Evolutionary conservation across 1,140 invertebrate species (phyloP).

Genomic region (Musca domestica): DNA sequence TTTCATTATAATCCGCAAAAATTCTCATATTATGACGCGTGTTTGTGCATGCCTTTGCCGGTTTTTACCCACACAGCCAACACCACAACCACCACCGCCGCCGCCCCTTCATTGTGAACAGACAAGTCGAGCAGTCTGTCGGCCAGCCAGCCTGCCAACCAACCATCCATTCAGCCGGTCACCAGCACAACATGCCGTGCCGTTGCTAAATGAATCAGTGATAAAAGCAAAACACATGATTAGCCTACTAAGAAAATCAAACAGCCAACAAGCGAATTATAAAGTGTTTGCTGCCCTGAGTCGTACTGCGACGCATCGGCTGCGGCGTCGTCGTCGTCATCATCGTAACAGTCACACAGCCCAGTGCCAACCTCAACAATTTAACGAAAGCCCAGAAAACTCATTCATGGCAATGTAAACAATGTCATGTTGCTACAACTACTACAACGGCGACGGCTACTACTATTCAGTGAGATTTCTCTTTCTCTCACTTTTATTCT

Average conservation of each 20-base stretch:
- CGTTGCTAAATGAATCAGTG: constrained; percentile 29
- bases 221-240: constrained; percentile 53
- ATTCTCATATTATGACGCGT: constrained; percentile 11
- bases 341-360: constrained; percentile 27
- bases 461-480: constrained; percentile 31
- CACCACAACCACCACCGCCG: too few species aligned
- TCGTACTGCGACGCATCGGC: too few species aligned
- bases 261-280: constrained; percentile 22
- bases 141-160: constrained; percentile 4
- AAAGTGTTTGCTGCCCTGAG: too few species aligned
- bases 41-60: constrained; percentile 7
- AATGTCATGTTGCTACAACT: background rate
- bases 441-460: constrained; percentile 8
- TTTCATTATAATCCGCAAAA: background rate
- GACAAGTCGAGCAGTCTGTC: constrained; percentile 3
- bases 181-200: constrained; percentile 18
- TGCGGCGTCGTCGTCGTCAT: constrained; percentile 23
- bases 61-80: too few species aligned
- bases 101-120: background rate
- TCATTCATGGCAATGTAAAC: background rate
- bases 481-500: too few species aligned
- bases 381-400: background rate
- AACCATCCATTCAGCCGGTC: constrained; percentile 16
- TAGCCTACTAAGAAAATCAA: constrained; percentile 49
- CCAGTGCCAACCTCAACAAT: constrained; percentile 11